These are phyloP conservation scores for Centrocercus urophasianus DNA, from an alignment of 2,113 vertebrate species.

Conservation along the genomic window DNA sequence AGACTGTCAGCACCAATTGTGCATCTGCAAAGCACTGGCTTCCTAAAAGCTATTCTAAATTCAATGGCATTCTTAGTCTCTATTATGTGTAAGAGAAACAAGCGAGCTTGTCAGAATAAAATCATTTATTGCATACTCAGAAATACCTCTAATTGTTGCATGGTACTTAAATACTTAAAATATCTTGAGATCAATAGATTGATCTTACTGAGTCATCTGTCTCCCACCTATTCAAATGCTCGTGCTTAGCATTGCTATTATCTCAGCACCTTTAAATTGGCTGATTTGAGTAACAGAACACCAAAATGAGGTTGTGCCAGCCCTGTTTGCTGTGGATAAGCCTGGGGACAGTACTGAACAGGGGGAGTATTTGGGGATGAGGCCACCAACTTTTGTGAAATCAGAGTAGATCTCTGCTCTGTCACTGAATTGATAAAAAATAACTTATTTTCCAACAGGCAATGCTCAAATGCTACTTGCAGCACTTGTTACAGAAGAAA, in stretches of 20 bases:
- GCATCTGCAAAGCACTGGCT: neutral
- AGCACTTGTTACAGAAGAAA: neutral
- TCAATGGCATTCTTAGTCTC: neutral
- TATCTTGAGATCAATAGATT: slow-evolving; percentile 49
- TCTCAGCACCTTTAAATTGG: neutral
- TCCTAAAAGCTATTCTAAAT: neutral
- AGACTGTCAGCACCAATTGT: neutral
- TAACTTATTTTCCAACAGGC: neutral
- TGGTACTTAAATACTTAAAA: slow-evolving; percentile 49
- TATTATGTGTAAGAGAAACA: neutral
- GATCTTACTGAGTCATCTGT: slow-evolving; percentile 46
- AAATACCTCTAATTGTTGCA: slow-evolving; percentile 49
- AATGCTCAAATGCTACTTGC: neutral
- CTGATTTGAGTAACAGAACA: neutral
- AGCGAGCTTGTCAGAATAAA: slow-evolving; percentile 27
- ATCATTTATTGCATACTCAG: slow-evolving; percentile 6
- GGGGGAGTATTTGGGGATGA: neutral
- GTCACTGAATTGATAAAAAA: neutral
- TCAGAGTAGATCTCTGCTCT: neutral
- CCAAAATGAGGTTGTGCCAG: neutral
- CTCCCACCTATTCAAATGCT: slow-evolving; percentile 26
- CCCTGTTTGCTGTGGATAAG: neutral
- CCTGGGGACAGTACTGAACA: neutral
- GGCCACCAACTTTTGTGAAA: neutral
- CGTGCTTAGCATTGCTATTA: slow-evolving; percentile 12